Evolutionary conservation across 2,113 vertebrate species (phyloP).

Genomic region (Bos indicus): DNA sequence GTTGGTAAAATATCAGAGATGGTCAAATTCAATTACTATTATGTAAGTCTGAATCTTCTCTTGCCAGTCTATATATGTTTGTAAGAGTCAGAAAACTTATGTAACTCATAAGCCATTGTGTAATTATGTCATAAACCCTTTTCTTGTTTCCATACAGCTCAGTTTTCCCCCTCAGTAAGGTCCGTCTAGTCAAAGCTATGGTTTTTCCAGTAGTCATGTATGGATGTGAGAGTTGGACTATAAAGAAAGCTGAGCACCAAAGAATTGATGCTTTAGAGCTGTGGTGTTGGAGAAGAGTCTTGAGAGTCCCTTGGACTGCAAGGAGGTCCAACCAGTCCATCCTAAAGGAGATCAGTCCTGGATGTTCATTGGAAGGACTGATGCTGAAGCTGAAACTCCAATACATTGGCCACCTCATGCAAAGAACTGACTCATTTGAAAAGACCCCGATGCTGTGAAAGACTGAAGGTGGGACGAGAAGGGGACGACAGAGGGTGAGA

Average conservation of each 20-base stretch:
- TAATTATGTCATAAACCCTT: not conserved
- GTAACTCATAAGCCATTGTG: not conserved
- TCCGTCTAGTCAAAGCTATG: not conserved
- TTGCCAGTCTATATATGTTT: not conserved
- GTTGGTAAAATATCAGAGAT: not conserved
- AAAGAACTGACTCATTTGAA: not conserved
- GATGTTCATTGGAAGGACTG: not conserved
- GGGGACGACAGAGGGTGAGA: not conserved
- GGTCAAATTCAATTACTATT: not conserved
- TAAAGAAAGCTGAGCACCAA: not conserved
- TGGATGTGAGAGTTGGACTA: not conserved
- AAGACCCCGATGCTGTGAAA: not conserved
- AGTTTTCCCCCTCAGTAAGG: not conserved
- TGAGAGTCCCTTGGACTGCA: not conserved
- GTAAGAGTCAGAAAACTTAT: not conserved
- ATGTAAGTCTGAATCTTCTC: not conserved
- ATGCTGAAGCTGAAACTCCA: not conserved
- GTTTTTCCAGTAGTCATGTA: not conserved
- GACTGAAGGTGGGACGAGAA: not conserved
- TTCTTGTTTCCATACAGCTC: not conserved
- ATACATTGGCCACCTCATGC: not conserved
- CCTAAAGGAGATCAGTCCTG: not conserved
- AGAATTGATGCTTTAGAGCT: not conserved
- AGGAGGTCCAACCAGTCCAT: not conserved
- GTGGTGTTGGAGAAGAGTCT: not conserved